Conservation (phyloP, 2,888 invertebrate species). For the Myopa tessellatipennis region DNA sequence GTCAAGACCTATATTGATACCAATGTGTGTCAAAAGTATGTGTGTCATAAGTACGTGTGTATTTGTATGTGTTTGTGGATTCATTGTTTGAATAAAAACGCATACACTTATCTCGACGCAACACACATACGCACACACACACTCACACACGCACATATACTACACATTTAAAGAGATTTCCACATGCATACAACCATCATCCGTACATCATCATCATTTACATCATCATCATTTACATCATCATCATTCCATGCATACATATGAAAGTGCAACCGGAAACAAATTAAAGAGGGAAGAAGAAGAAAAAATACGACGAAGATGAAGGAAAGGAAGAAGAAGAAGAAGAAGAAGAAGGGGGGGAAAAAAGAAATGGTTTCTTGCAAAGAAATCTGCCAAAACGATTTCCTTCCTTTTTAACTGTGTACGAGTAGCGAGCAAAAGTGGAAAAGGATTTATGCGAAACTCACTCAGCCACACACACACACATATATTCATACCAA, state of each 20-base stretch:
- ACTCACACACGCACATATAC: constrained; percentile 9
- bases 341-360: not conserved
- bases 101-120: too few species aligned
- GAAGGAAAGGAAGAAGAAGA: not conserved
- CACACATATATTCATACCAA: not conserved
- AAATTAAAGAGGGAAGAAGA: not conserved
- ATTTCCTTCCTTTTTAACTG: constrained; percentile 29
- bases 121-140: constrained; percentile 14
- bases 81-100: constrained; percentile 29
- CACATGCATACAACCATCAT: not conserved
- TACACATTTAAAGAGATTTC: constrained; percentile 1
- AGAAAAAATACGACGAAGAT: not conserved
- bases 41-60: not conserved
- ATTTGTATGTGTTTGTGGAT: too few species aligned
- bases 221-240: too few species aligned
- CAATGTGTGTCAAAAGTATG: not conserved
- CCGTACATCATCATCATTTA: too few species aligned
- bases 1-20: too few species aligned
- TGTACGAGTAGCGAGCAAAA: not conserved
- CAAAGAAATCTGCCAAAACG: constrained; percentile 27
- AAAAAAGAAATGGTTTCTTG: constrained; percentile 7
- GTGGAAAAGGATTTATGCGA: constrained; percentile 26
- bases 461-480: not conserved
- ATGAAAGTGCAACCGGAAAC: constrained; percentile 10
- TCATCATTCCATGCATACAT: too few species aligned